Base-by-base conservation (phyloP, 2,888 invertebrate species). In the Scaptomyza tumidula region DNA sequence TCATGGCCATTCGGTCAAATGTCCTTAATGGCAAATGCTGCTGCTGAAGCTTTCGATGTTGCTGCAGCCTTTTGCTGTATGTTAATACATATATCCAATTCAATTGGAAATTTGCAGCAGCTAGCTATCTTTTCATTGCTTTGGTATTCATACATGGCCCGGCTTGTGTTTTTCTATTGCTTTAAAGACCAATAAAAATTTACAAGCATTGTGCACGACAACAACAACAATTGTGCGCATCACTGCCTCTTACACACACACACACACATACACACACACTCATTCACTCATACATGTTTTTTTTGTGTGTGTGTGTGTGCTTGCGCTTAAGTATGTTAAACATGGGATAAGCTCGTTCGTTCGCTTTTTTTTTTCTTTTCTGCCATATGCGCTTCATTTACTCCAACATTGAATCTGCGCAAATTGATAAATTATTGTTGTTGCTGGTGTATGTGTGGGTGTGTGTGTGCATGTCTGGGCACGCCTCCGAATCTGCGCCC, bases 381-480 rank as follows among this genome's bases (percentile, higher is more conserved):
- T 64, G 64, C 61, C 78, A 57, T 70, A 68, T 68, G 66, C 62
- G 71, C 78, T 74, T 88, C 84, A 88, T 85, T 88, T 80, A 75
- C 75, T 63, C 37, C 71, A 35, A 46, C 78, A 73, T 58, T 50
- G 48, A 53, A 10, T 54, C 49, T 64, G 55, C 44, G 67, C 71
- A 84, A 88, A 88, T 88, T 85, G 89, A 89, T 89, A 85, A 85
- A 88, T 88, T 87, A 84, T 86, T 71, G 70, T 62, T 50, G 48
- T 24, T 48, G 54, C n/a, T 19, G 33, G 6, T 37, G 16, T 31
- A 19, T 19, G 33, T 33, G 33, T 33, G 33, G 11, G 33, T 19
- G 19, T 29, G 29, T 29, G 29, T 29, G 29, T 29, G 29, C 7
- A 7, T 29, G 29, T 29, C 6, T 29, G 29, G 24, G 24, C 24